phyloP scores from a whole-genome alignment of 2,888 invertebrate genomes.

The Petrolisthes manimaculis region DNA sequence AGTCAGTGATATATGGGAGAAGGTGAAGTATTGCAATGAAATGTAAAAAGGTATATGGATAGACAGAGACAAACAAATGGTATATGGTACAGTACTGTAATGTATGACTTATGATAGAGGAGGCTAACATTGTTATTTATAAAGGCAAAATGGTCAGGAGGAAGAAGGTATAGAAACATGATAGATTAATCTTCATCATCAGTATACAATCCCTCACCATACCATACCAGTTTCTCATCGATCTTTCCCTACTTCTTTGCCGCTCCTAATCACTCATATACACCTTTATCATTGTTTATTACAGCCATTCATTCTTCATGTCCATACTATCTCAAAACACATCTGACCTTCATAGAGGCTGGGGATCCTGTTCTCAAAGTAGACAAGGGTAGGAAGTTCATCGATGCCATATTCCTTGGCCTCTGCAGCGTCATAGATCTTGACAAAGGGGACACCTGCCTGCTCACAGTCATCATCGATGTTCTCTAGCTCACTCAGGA shows the following conservation, averaged over 20 bases:
- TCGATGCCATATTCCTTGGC: slow-evolving; percentile 89
- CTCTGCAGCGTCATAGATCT: slow-evolving; percentile 87
- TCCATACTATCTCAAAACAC: not conserved
- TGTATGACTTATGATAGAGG: no score
- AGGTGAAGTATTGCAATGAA: not conserved
- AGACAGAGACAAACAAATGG: no score
- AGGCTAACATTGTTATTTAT: no score
- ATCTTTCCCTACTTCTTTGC: no score
- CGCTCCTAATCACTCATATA: no score
- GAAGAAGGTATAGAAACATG: no score
- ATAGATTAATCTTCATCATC: no score
- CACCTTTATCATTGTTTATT: not conserved
- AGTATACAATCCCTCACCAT: no score
- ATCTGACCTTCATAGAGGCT: slow-evolving; percentile 86
- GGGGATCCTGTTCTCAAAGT: slow-evolving; percentile 93
- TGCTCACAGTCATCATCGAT: slow-evolving; percentile 94
- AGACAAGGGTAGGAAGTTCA: slow-evolving; percentile 85
- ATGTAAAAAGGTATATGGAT: not conserved
- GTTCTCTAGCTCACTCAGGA: slow-evolving; percentile 88
- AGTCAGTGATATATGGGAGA: not conserved
- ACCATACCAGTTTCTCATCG: no score
- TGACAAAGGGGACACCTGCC: slow-evolving; percentile 92
- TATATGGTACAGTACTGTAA: no score
- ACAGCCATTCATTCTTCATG: not conserved
- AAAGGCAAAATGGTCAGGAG: no score